phyloP scores from a whole-genome alignment of 2,797 vertebrate species.

The Micromesistius poutassou region DNA sequence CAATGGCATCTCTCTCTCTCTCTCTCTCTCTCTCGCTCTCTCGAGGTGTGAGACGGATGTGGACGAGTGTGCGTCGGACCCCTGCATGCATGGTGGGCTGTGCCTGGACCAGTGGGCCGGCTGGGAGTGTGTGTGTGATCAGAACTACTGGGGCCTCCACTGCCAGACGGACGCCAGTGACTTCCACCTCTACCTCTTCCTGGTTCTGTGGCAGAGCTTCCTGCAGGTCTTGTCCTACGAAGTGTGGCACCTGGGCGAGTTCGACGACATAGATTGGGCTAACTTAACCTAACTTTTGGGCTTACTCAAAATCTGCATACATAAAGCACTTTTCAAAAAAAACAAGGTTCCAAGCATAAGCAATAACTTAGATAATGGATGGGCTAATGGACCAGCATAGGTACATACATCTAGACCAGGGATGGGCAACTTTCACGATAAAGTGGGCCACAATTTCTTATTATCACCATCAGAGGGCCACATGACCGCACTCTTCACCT shows the following conservation, averaged over 20 bases:
- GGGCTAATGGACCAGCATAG: neutral
- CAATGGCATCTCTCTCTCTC: neutral
- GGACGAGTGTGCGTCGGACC: constrained; percentile 84
- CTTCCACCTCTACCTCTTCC: constrained; percentile 85
- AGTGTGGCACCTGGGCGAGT: constrained; percentile 83
- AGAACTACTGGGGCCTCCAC: constrained; percentile 77
- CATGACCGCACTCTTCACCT: too few relatives aligned
- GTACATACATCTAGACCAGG: too few relatives aligned
- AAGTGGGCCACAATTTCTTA: too few relatives aligned
- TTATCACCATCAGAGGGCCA: too few relatives aligned
- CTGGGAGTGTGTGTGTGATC: constrained; percentile 84
- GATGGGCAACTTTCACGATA: too few relatives aligned
- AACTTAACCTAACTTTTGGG: too few relatives aligned
- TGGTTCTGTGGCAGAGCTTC: constrained; percentile 90
- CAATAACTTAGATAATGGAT: too few relatives aligned
- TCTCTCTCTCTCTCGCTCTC: neutral
- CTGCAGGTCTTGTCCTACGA: constrained; percentile 91
- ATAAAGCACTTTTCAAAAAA: neutral
- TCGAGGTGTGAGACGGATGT: constrained; percentile 86
- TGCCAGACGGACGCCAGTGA: constrained; percentile 89
- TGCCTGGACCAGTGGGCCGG: constrained; percentile 80
- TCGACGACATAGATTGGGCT: constrained; percentile 87
- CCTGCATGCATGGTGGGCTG: constrained; percentile 83
- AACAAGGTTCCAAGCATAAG: neutral
- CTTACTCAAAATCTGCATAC: too few relatives aligned